A percentile compares a stretch with the other conserved stretches of the same genome.
phyloP scores from a whole-genome alignment of 1,140 invertebrate species.

The Chrysoperla carnea region DNA sequence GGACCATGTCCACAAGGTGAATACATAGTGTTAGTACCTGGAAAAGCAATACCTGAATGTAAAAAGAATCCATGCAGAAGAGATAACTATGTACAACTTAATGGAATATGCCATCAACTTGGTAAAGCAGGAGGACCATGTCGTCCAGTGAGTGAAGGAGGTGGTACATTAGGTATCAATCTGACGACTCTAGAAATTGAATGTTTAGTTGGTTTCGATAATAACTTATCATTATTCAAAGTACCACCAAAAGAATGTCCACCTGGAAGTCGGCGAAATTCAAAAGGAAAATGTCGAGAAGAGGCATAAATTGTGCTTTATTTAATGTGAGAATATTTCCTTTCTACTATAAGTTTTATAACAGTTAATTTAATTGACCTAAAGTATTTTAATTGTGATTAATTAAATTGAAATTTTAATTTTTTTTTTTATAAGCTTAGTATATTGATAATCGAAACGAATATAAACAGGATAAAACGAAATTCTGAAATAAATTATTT shows the following conservation, averaged over 20 bases:
- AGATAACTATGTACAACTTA: constrained; percentile 28
- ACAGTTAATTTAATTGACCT: too few relatives aligned
- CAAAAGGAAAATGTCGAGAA: constrained; percentile 14
- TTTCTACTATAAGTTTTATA: too few relatives aligned
- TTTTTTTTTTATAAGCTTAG: too few relatives aligned
- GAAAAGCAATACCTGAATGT: constrained; percentile 34
- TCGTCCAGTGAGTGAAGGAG: constrained; percentile 4
- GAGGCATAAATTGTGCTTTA: too few relatives aligned
- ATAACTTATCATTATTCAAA: not conserved
- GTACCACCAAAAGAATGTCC: constrained; percentile 9
- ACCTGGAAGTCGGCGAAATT: constrained; percentile 17
- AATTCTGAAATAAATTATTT: too few relatives aligned
- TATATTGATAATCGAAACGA: too few relatives aligned
- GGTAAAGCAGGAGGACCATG: constrained; percentile 23
- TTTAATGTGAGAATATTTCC: too few relatives aligned
- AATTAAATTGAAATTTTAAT: too few relatives aligned
- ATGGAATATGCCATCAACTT: constrained; percentile 28
- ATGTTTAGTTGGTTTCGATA: constrained; percentile 14
- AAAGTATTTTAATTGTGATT: too few relatives aligned
- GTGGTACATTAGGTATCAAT: constrained; percentile 25
- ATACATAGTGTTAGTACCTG: constrained; percentile 31
- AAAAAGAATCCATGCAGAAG: constrained; percentile 32
- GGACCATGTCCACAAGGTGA: constrained; percentile 36
- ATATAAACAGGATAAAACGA: too few relatives aligned
- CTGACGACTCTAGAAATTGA: constrained; percentile 24